phyloP scores from a whole-genome alignment of 2,888 invertebrate genomes.

The Graphium colonna region DNA sequence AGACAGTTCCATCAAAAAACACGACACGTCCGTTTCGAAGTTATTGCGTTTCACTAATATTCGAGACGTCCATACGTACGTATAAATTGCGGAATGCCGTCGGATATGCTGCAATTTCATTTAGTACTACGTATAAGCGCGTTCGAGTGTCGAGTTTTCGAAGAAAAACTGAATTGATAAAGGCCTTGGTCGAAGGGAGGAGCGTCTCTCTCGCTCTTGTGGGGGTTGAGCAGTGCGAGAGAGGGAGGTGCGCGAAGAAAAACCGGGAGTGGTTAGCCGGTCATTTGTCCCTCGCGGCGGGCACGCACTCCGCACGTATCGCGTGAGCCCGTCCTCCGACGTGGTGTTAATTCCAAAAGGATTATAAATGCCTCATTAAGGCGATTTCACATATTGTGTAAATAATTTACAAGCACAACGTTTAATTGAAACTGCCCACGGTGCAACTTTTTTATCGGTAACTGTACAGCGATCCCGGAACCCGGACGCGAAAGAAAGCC shows the following conservation, averaged over 20 bases:
- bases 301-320: slow-evolving; percentile 54
- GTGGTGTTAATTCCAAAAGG: slow-evolving; percentile 39
- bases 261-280: slow-evolving; percentile 66
- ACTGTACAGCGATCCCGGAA: too few species aligned
- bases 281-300: slow-evolving; percentile 64
- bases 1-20: slow-evolving; percentile 16
- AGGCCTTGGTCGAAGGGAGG: slow-evolving; percentile 56
- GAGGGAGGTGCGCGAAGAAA: slow-evolving; percentile 53
- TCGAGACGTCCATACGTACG: slow-evolving; percentile 48
- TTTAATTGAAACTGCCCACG: slow-evolving; percentile 16
- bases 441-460: slow-evolving; percentile 5
- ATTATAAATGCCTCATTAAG: slow-evolving; percentile 36
- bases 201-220: slow-evolving; percentile 61
- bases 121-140: slow-evolving; percentile 28
- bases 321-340: slow-evolving; percentile 40
- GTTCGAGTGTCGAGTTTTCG: slow-evolving; percentile 56
- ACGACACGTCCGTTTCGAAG: slow-evolving; percentile 17
- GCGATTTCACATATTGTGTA: slow-evolving; percentile 22
- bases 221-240: slow-evolving; percentile 31
- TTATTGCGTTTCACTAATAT: slow-evolving; percentile 38
- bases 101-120: too few species aligned
- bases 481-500: too few species aligned
- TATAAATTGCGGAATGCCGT: too few species aligned
- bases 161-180: slow-evolving; percentile 75
- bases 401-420: slow-evolving; percentile 21